A percentile compares a stretch with the other conserved stretches of the same genome.
Evolutionary conservation across 2,797 vertebrate species (phyloP).

Genomic region (Periophthalmus magnuspinnatus): DNA sequence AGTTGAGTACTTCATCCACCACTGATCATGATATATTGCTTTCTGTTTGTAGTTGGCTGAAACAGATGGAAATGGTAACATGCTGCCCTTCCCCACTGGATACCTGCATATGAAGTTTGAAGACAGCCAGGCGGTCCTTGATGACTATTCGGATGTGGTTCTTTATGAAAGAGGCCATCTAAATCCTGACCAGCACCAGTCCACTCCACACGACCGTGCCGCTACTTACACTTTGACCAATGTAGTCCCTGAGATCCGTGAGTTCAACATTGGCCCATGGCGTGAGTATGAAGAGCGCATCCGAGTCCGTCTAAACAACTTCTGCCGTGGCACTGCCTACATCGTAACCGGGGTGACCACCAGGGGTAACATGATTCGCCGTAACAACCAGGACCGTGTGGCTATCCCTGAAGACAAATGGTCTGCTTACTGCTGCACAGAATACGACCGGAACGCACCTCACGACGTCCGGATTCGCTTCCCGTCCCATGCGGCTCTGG

Average conservation of each 20-base stretch:
- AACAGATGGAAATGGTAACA: conserved; percentile 73
- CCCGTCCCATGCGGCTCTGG: conserved; percentile 60
- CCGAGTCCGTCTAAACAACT: conserved; percentile 72
- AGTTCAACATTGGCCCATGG: conserved; percentile 74
- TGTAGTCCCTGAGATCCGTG: conserved; percentile 69
- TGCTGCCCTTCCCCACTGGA: conserved; percentile 71
- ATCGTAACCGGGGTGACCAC: conserved; percentile 73
- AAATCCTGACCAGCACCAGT: conserved; percentile 76
- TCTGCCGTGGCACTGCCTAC: conserved; percentile 66
- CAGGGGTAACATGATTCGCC: conserved; percentile 66
- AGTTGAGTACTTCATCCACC: too few species aligned
- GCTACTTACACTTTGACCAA: conserved; percentile 75
- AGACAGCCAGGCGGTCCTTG: conserved; percentile 70
- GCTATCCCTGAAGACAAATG: conserved; percentile 73
- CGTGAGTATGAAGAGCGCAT: conserved; percentile 64
- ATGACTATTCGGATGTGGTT: conserved; percentile 73
- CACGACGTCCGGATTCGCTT: conserved; percentile 63
- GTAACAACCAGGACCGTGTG: conserved; percentile 75
- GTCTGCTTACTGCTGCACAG: conserved; percentile 76
- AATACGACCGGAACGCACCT: conserved; percentile 70
- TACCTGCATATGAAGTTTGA: conserved; percentile 79
- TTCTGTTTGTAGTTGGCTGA: conserved; percentile 64
- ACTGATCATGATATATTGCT: neutral
- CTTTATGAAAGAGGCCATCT: conserved; percentile 71
- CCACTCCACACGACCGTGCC: conserved; percentile 63